These are phyloP conservation scores for Varanus komodoensis DNA, from an alignment of 2,113 vertebrate genomes.

Conservation along the genomic window DNA sequence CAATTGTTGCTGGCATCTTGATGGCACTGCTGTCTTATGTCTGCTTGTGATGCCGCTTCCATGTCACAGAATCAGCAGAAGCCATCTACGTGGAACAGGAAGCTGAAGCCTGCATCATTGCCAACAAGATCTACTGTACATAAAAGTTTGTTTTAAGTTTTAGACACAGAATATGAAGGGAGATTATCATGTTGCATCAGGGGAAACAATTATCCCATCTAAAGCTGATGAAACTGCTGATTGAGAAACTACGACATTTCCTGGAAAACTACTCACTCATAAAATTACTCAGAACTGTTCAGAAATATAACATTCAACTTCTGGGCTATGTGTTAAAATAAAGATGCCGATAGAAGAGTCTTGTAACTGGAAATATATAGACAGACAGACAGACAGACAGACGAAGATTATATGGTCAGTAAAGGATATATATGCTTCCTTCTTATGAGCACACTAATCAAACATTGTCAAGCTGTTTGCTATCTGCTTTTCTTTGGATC, in stretches of 20 bases:
- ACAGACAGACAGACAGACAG: too few relatives aligned
- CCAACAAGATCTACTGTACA: not conserved
- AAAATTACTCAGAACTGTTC: not conserved
- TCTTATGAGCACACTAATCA: not conserved
- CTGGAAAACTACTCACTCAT: conserved; percentile 12
- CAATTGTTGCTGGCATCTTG: not conserved
- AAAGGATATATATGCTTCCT: not conserved
- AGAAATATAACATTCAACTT: not conserved
- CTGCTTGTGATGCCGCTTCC: not conserved
- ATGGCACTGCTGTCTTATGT: not conserved
- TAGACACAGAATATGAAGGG: not conserved
- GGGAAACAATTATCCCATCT: not conserved
- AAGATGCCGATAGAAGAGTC: not conserved
- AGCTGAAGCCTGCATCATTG: not conserved
- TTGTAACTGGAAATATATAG: not conserved
- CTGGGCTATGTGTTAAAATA: not conserved
- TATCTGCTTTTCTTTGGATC: not conserved
- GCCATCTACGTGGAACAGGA: not conserved
- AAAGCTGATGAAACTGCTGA: not conserved
- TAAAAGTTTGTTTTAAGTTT: not conserved
- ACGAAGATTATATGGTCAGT: not conserved
- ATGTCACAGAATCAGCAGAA: not conserved
- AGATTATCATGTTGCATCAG: not conserved
- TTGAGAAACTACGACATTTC: conserved; percentile 3
- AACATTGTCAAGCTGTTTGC: not conserved